Base-by-base conservation (phyloP, 1,140 invertebrate species). In the Brachionus angularis region DNA sequence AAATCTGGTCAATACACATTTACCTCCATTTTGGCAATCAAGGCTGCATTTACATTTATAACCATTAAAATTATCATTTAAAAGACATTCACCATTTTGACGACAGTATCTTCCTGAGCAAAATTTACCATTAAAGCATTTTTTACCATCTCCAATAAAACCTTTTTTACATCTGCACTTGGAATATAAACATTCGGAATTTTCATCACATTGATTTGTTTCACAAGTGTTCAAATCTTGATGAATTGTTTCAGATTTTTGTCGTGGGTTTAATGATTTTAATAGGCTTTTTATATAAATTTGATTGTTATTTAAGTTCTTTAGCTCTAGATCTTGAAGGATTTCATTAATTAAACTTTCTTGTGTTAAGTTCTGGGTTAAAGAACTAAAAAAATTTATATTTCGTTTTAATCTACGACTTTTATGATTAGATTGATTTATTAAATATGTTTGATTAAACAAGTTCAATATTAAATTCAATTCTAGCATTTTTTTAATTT, bases 171-270 rank as follows among this genome's bases (percentile, higher is more conserved):
- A 81, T 70, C 76, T 75, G 75, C 80, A 81, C 42, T 77, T 77
- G 44, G 76, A 81, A 27, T 93, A 93, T 53, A 88, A 86, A 77
- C 91, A 93, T 70, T 88, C 86, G 2, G 90, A 89, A 79, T 89
- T 87, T 33, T 85, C 84, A 77, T 91, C 87, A 80, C 90, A 92
- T 7, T 86, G 87, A 31, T 87, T 88, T n/a, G 89, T 78, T 12
- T 79, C 73, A 80, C 91, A 93, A 77, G 93, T 91, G 78, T 93
- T 89, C 73, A 91, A 89, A 78, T 93, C 91, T 33, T 50, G 16
- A 12, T 49, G 16, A 34, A 7, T 21, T 69, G 18, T 42, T n/a
- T 53, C 25, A 39, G 14, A 3, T 18, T 16, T 33, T 39, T 46
- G 58, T 14, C 44, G 34, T 42, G 50, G 27, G 10, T 44, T 75